Evolutionary conservation across 2,888 invertebrate genomes (phyloP), one percentile per base, ranked within the genome.

Genomic region (Drosophila demipolita): DNA sequence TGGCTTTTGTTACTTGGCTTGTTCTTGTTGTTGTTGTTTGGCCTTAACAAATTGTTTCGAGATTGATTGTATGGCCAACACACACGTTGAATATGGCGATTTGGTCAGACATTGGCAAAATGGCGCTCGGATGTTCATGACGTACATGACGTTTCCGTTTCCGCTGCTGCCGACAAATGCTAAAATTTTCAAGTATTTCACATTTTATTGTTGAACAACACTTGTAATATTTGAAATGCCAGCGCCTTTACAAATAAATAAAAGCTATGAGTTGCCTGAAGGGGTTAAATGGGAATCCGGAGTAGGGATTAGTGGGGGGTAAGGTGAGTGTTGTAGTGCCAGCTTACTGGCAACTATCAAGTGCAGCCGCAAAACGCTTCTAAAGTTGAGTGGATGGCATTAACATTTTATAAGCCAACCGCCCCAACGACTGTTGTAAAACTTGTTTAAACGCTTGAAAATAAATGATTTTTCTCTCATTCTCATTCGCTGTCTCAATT

Each of bases 81-180:
- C 42, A 36, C 26, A 42, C 2, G 48, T 9, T 32, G 33, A 53
- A 53, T 49, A 32, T 50, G 57, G 67, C 54, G 62, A 71, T 68
- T 85, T 69, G 82, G 80, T 72, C 76, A 81, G 77, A 66, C 78
- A 77, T 60, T 58, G 70, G 70, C 63, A 80, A 73, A 76, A 72
- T 69, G 73, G 75, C 73, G 68, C 66, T 70, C 83, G 91, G 90
- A 91, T 89, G 84, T 86, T 87, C 85, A 83, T 79, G 90, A 89
- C 90, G 85, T 91, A 85, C 76, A 78, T 76, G 80, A 78, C 91
- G 83, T 91, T 91, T 91, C 91, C 91, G 87, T 61, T 75, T 74
- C 76, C 71, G 79, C 71, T 74, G 73, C 84, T 55, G 50, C 23
- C 45, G 60, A 33, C 63, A 58, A 57, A 67, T 63, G 67, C 67